Conservation (phyloP, 2,888 invertebrate genomes). For the Altica lythri region DNA sequence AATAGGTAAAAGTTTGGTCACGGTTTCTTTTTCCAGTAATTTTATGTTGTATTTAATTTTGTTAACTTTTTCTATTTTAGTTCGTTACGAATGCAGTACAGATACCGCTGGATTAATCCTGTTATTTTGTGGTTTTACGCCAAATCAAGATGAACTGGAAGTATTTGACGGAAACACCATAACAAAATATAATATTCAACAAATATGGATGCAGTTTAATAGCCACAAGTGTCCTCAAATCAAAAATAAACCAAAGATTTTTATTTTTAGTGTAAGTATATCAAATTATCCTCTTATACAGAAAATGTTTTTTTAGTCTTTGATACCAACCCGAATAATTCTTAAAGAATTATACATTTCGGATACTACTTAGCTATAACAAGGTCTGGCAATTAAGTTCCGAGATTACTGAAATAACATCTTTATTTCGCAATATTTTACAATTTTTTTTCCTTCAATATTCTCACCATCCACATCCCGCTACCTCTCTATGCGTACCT, state of each 20-base stretch:
- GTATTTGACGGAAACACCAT: slow-evolving; percentile 29
- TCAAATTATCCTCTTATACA: background rate
- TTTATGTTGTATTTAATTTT: background rate
- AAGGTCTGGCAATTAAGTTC: too few species aligned
- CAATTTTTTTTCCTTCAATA: too few species aligned
- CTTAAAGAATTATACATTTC: too few species aligned
- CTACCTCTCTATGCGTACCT: too few species aligned
- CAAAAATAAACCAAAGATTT: slow-evolving; percentile 52
- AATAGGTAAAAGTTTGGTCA: background rate
- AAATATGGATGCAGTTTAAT: slow-evolving; percentile 48
- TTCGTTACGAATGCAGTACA: slow-evolving; percentile 17
- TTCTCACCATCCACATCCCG: too few species aligned
- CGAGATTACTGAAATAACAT: too few species aligned
- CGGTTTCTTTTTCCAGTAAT: background rate
- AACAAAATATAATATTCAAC: slow-evolving; percentile 36
- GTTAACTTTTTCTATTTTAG: slow-evolving; percentile 1
- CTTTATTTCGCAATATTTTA: too few species aligned
- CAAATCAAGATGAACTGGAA: slow-evolving; percentile 27
- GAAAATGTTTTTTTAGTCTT: too few species aligned
- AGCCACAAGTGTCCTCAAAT: slow-evolving; percentile 42
- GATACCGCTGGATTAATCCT: slow-evolving; percentile 44
- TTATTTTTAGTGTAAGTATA: slow-evolving; percentile 48
- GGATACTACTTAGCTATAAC: too few species aligned
- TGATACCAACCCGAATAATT: too few species aligned
- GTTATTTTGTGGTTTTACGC: slow-evolving; percentile 41